These are phyloP conservation scores for Oryzias sinensis DNA, from an alignment of 2,797 vertebrate genomes.

Conservation along the genomic window DNA sequence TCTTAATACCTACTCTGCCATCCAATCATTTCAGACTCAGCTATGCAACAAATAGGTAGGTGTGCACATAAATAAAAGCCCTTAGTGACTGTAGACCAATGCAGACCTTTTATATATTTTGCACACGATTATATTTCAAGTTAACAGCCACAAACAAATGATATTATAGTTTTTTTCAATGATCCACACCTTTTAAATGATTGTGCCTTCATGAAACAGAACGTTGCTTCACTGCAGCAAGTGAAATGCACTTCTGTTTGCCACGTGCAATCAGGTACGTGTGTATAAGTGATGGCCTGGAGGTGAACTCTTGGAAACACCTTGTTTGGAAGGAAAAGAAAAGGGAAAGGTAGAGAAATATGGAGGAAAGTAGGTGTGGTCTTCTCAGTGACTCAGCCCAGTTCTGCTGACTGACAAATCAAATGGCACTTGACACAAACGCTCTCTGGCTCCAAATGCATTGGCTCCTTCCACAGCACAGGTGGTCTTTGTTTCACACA, in stretches of 20 bases:
- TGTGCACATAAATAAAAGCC: constrained; percentile 61
- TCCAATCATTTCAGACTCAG: constrained; percentile 53
- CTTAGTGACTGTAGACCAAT: no score
- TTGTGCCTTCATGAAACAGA: no score
- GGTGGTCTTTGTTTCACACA: constrained; percentile 73
- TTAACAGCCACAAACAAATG: constrained; percentile 2
- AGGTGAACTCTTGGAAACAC: constrained; percentile 68
- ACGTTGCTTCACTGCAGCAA: constrained; percentile 4
- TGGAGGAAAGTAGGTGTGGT: constrained; percentile 66
- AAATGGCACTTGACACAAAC: constrained; percentile 73
- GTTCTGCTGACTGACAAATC: constrained; percentile 76
- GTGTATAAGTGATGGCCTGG: constrained; percentile 72
- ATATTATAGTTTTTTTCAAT: no score
- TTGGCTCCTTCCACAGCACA: constrained; percentile 66
- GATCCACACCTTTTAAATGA: no score
- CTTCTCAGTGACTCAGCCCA: constrained; percentile 66
- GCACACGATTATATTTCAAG: constrained; percentile 22
- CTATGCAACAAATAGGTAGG: constrained; percentile 34
- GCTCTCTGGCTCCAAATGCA: constrained; percentile 60
- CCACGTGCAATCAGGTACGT: constrained; percentile 66
- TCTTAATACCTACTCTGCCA: constrained; percentile 46
- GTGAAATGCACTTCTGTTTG: constrained; percentile 67
- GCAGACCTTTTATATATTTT: background rate
- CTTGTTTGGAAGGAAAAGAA: constrained; percentile 62
- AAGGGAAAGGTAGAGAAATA: constrained; percentile 63